phyloP scores from a whole-genome alignment of 2,888 invertebrate species.

The Operophtera brumata region DNA sequence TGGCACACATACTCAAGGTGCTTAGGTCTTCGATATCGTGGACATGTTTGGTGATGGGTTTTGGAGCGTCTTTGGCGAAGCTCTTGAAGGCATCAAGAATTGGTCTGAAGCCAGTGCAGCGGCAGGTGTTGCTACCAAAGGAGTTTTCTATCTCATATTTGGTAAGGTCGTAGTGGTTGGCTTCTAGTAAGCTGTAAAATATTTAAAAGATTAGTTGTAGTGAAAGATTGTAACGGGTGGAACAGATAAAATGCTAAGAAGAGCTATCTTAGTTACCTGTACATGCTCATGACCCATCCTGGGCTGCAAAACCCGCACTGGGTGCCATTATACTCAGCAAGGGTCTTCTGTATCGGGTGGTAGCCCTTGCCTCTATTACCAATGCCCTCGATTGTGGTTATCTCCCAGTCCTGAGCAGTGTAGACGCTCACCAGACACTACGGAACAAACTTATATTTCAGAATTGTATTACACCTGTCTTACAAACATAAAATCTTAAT shows the following conservation, averaged over 20 bases:
- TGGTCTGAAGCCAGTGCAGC: slow-evolving; percentile 89
- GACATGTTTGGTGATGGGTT: slow-evolving; percentile 57
- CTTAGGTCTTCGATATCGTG: slow-evolving; percentile 68
- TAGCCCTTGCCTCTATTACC: slow-evolving; percentile 84
- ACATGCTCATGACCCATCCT: slow-evolving; percentile 88
- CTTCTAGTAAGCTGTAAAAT: slow-evolving; percentile 33
- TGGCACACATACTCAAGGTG: slow-evolving; percentile 46
- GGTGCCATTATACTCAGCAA: slow-evolving; percentile 83
- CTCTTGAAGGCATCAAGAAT: slow-evolving; percentile 89
- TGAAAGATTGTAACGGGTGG: neutral
- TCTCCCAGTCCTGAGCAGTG: slow-evolving; percentile 82
- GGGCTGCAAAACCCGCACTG: slow-evolving; percentile 89
- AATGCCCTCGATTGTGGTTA: slow-evolving; percentile 86
- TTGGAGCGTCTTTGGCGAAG: slow-evolving; percentile 82
- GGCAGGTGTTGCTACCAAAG: slow-evolving; percentile 88
- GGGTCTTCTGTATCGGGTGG: slow-evolving; percentile 82
- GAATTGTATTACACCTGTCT: neutral
- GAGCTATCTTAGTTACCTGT: slow-evolving; percentile 65
- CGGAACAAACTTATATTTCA: neutral
- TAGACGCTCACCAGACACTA: slow-evolving; percentile 83
- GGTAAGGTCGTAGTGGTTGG: slow-evolving; percentile 34
- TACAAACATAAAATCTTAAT: too few species aligned
- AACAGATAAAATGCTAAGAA: too few species aligned
- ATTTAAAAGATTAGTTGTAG: neutral
- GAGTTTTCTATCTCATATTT: slow-evolving; percentile 83